Evolutionary conservation across 1,140 invertebrate species (phyloP), one percentile per base, ranked within the genome.

Genomic region (Ips typographus): DNA sequence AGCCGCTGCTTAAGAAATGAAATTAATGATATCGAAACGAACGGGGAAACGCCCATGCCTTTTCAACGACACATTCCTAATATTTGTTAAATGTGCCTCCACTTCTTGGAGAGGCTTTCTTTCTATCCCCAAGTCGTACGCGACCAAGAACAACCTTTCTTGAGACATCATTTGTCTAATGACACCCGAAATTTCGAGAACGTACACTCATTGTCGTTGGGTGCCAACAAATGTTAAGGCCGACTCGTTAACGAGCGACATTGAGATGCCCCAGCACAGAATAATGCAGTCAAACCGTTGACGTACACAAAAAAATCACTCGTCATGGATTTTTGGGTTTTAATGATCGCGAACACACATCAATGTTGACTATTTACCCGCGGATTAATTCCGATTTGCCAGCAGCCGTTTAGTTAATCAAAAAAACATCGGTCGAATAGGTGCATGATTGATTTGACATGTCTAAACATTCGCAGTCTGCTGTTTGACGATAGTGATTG

Each of bases 11-110:
- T 66, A 66, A 66, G 64, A 66, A 66, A 58, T 40, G 40, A 58
- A 58, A 66, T 66, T 66, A 66, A 66, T 66, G 64, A 66, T 58
- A 49, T 66, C 64, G 43, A 66, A 66, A 66, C 58, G 64, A 57
- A 66, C 53, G 49, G 53, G 6, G 64, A 22, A 41, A 66, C 64
- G 64, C 64, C 64, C 52, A 66, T 57, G n/a, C 51, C 62, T 65
- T 65, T 65, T 65, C 64, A 49, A 41, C 55, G 41, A 66, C 55
- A 58, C 43, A 57, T 66, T 66, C 55, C 58, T 58, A 22, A 22
- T 22, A 66, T 58, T 66, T 66, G 42, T 66, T 66, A 58, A 52
- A 38, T 52, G 37, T 22, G 8, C 44, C 4, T 5, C 4, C 55
- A 39, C 40, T 57, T 57, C 8, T 57, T 37, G 40, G 40, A 8